A percentile compares a stretch with the other conserved stretches of the same genome.
Evolutionary conservation across 2,797 vertebrate genomes (phyloP).

Genomic region (Eutrigla gurnardus): DNA sequence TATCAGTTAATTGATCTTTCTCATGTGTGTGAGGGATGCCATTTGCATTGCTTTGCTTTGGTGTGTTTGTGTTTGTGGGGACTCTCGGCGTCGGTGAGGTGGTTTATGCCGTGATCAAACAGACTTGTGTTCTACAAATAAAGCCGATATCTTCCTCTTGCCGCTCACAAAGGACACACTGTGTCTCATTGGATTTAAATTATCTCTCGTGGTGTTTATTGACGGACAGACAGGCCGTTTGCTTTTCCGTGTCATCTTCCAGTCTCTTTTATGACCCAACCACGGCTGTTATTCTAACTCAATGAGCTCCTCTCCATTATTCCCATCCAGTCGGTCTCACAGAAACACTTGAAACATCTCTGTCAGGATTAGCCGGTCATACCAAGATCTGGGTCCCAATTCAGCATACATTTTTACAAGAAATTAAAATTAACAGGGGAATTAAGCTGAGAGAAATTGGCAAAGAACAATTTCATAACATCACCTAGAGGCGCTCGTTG

Average conservation of each 20-base stretch:
- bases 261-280: conserved; percentile 1
- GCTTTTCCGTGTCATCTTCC: conserved; percentile 2
- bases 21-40: conserved; percentile 56
- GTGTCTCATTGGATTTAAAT: conserved; percentile 3
- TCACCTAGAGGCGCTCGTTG: too few relatives aligned
- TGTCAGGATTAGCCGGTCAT: not conserved
- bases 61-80: conserved; percentile 18
- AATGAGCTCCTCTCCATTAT: not conserved
- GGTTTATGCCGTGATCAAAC: conserved; percentile 20
- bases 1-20: conserved; percentile 77
- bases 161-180: not conserved
- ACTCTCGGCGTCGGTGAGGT: not conserved
- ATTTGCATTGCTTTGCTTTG: conserved; percentile 55
- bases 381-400: not conserved
- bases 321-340: not conserved
- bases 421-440: not conserved
- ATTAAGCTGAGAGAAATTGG: not conserved
- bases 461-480: too few relatives aligned
- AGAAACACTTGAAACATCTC: not conserved
- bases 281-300: not conserved
- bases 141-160: conserved; percentile 12
- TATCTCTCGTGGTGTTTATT: conserved; percentile 3
- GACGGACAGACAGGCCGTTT: not conserved
- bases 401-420: not conserved
- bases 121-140: conserved; percentile 11